A percentile compares a stretch with the other conserved stretches of the same genome.
These are phyloP conservation scores for Sterrhoptilus dennistouni DNA, from an alignment of 2,113 vertebrate genomes.

Conservation along the genomic window DNA sequence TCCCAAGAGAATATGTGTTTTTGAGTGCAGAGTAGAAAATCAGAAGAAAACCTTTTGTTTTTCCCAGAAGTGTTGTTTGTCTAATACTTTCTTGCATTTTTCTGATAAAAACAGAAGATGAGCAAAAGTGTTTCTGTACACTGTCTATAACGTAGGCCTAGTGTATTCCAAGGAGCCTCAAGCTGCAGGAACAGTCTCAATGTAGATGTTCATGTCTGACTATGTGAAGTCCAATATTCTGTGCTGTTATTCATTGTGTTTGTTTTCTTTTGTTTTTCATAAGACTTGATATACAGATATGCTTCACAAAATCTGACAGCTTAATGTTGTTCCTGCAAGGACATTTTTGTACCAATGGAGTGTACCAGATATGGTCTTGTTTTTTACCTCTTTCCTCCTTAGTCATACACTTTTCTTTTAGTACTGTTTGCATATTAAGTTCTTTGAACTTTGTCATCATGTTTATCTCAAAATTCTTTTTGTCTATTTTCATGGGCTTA, in stretches of 20 bases:
- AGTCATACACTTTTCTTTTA: background rate
- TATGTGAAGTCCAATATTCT: background rate
- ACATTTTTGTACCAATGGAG: background rate
- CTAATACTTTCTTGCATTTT: background rate
- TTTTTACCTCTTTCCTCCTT: background rate
- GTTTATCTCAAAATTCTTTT: background rate
- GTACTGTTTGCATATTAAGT: background rate
- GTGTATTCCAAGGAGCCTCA: background rate
- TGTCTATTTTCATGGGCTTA: background rate
- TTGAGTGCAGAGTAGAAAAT: background rate
- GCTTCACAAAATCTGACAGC: background rate
- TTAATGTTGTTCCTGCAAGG: background rate
- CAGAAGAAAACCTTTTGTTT: background rate
- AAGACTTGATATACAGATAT: background rate
- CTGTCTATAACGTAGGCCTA: background rate
- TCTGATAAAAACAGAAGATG: background rate
- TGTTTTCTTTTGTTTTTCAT: background rate
- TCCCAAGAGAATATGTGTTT: conserved; percentile 1
- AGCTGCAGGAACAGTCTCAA: background rate
- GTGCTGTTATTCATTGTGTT: background rate
- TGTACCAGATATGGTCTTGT: background rate
- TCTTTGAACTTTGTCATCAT: background rate
- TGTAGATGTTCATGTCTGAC: background rate
- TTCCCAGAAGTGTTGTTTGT: background rate
- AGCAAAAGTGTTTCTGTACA: background rate